Evolutionary conservation across 1,140 invertebrate genomes (phyloP), one percentile per base, ranked within the genome.

Genomic region (Drosophila baimaii): DNA sequence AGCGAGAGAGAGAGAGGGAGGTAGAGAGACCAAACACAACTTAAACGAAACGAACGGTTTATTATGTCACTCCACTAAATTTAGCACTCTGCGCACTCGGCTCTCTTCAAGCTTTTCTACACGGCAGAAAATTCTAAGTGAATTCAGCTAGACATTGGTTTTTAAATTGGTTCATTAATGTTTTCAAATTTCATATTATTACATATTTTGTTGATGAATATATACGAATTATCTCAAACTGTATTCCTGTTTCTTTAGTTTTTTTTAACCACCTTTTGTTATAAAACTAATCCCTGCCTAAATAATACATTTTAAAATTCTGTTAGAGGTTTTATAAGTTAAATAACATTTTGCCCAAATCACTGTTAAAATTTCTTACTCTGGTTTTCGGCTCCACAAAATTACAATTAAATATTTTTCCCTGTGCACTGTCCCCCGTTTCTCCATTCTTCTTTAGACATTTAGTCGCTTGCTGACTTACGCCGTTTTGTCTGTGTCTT

Each of bases 21-120:
- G n/a, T n/a, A n/a, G n/a, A n/a, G n/a, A n/a, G n/a, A 43, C 47
- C 57, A 81, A 88, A 54, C 57, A 64, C 52, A 80, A 83, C 63
- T 83, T 83, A 31, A 77, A 73, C 62, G 51, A 44, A 76, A 51
- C 65, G 59, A 78, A 78, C 80, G 33, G 69, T 82, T 81, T 81
- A 89, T 88, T 88, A 88, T 88, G 84, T 88, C 84, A 88, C 73
- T 81, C 63, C 19, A 88, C 84, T 88, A 88, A 80, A 90, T 88
- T 89, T 88, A 88, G 84, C 80, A 63, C 75, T 74, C 61, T 62
- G 39, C 82, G 59, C 72, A 83, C 68, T 51, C 44, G 12, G 33
- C 62, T 52, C 59, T 61, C 47, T 51, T 66, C 25, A 64, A 54
- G 65, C 75, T 63, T 46, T 77, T 54, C 19, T 52, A 57, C 65